Conservation (phyloP, 92 coral and sea anemone genomes). For the Galaxea fascicularis region DNA sequence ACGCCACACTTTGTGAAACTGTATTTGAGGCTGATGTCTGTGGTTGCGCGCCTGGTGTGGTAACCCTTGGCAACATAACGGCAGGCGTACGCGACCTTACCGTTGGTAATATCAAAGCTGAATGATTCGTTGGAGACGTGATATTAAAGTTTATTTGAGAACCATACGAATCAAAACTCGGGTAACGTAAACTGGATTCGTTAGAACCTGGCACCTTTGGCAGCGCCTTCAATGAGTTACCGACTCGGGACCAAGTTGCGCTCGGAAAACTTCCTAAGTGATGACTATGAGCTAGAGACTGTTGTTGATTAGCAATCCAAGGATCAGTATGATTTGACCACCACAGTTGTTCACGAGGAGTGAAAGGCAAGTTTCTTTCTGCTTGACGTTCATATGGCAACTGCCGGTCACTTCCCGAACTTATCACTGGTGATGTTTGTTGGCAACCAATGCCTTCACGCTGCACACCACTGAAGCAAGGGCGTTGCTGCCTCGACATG, state of each 20-base stretch:
- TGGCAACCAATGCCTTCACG: background rate
- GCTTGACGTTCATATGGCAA: background rate
- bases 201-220: background rate
- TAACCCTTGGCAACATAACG: background rate
- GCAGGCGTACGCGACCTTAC: background rate
- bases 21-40: background rate
- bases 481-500: background rate
- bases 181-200: background rate
- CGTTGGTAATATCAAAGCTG: background rate
- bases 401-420: constrained; percentile 2
- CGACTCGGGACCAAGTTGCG: background rate
- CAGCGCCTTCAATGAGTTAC: background rate
- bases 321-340: background rate
- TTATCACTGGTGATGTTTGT: background rate
- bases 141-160: background rate
- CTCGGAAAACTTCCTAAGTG: background rate
- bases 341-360: background rate
- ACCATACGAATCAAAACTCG: background rate
- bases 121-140: background rate
- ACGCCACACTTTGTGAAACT: background rate
- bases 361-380: background rate
- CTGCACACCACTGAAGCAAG: background rate
- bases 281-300: background rate
- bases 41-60: background rate
- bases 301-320: background rate